Conservation (phyloP, 2,888 invertebrate species). For the Bibio marci region DNA sequence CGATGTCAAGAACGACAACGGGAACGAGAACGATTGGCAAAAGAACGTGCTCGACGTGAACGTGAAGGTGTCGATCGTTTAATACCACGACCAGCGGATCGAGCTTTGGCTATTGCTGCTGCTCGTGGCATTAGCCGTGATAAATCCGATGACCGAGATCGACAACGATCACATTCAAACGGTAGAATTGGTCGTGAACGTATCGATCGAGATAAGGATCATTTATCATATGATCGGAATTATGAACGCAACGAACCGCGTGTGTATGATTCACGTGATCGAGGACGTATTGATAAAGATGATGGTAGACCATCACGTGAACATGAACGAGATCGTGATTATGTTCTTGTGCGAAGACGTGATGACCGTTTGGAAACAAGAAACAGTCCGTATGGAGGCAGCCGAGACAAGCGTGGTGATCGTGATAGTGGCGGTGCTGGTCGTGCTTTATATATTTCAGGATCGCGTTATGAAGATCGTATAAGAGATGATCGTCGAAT, state of each 20-base stretch:
- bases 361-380: neutral
- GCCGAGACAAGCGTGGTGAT: slow-evolving; percentile 5
- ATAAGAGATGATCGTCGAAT: neutral
- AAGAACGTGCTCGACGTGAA: slow-evolving; percentile 28
- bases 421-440: slow-evolving; percentile 13
- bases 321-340: slow-evolving; percentile 2
- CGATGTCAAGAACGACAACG: slow-evolving; percentile 45
- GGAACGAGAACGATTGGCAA: slow-evolving; percentile 32
- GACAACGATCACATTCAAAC: slow-evolving; percentile 6
- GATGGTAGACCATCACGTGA: neutral
- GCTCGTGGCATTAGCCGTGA: slow-evolving; percentile 26
- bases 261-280: slow-evolving; percentile 10
- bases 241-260: slow-evolving; percentile 14
- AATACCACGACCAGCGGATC: slow-evolving; percentile 43
- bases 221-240: slow-evolving; percentile 6
- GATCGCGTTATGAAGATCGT: slow-evolving; percentile 16
- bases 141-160: slow-evolving; percentile 9
- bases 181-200: slow-evolving; percentile 7
- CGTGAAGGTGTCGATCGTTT: slow-evolving; percentile 39
- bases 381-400: neutral
- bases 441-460: slow-evolving; percentile 21
- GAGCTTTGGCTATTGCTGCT: slow-evolving; percentile 40
- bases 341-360: neutral
- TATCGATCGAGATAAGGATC: slow-evolving; percentile 4
- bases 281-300: slow-evolving; percentile 12